Conservation (phyloP, 53 echinoderm and acorn worm species). For the Apostichopus leukothele region DNA sequence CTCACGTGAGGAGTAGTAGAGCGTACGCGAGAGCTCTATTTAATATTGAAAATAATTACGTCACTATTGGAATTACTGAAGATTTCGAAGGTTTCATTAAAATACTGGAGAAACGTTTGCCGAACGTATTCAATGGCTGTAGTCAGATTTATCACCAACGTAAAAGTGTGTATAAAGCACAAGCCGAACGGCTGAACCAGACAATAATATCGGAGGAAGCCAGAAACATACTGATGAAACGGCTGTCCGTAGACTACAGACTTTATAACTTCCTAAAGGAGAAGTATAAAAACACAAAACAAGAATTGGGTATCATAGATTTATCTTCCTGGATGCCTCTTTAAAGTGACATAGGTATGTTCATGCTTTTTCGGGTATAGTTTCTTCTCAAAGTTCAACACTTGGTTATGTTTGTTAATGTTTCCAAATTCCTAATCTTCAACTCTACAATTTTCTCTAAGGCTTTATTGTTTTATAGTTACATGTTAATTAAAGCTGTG, state of each 20-base stretch:
- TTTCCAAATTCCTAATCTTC: too few relatives aligned
- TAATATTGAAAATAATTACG: constrained; percentile 26
- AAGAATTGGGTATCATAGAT: not conserved
- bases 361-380: too few relatives aligned
- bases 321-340: not conserved
- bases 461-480: too few relatives aligned
- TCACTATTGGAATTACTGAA: not conserved
- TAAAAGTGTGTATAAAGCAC: not conserved
- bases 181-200: not conserved
- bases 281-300: not conserved
- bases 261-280: constrained; percentile 4
- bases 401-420: too few relatives aligned
- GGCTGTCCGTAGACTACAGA: constrained; percentile 1
- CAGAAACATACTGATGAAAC: not conserved
- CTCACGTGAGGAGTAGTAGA: not conserved
- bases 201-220: not conserved
- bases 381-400: too few relatives aligned
- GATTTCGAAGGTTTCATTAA: constrained; percentile 11
- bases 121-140: not conserved
- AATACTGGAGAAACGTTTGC: constrained; percentile 10
- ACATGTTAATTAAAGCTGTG: too few relatives aligned
- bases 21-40: not conserved
- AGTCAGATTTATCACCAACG: not conserved
- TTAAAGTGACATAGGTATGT: not conserved
- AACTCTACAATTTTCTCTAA: too few relatives aligned